Evolutionary conservation across 30 jellyfish, hydroid and myxozoan species (phyloP).

Genomic region (Nemopilema nomurai): DNA sequence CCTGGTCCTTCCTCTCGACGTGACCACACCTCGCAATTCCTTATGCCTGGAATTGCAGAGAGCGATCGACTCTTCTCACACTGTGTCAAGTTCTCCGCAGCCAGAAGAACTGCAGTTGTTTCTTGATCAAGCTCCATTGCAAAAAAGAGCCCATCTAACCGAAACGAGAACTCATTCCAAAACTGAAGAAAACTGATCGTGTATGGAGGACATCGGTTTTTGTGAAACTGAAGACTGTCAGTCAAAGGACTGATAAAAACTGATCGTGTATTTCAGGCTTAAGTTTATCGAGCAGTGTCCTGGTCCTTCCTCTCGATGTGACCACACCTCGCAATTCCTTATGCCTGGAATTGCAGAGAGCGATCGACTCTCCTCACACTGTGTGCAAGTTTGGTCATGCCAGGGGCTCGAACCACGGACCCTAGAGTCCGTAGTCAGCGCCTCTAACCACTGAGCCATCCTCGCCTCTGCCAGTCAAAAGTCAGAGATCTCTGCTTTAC

Average conservation of each 20-base stretch:
- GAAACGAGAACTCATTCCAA: too few species aligned
- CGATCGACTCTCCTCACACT: not conserved
- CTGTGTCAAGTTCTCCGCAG: not conserved
- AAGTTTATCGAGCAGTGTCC: not conserved
- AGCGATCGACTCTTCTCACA: not conserved
- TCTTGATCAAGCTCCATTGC: too few species aligned
- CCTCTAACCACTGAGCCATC: too few species aligned
- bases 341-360: conserved; percentile 4
- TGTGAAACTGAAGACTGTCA: too few species aligned
- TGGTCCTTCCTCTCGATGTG: not conserved
- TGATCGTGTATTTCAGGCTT: too few species aligned
- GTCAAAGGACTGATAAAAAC: too few species aligned
- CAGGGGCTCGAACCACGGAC: not conserved
- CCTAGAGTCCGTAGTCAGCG: not conserved
- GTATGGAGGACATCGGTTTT: too few species aligned
- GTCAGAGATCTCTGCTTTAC: too few species aligned
- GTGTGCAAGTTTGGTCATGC: not conserved
- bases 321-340: not conserved
- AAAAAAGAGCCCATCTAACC: too few species aligned
- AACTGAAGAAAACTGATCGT: too few species aligned
- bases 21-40: not conserved
- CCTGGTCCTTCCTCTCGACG: not conserved
- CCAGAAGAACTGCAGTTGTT: too few species aligned
- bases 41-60: conserved; percentile 5
- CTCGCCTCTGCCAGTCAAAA: too few species aligned